These are phyloP conservation scores for Aphelenchoides fujianensis DNA, from an alignment of 1,140 invertebrate species.

Conservation along the genomic window DNA sequence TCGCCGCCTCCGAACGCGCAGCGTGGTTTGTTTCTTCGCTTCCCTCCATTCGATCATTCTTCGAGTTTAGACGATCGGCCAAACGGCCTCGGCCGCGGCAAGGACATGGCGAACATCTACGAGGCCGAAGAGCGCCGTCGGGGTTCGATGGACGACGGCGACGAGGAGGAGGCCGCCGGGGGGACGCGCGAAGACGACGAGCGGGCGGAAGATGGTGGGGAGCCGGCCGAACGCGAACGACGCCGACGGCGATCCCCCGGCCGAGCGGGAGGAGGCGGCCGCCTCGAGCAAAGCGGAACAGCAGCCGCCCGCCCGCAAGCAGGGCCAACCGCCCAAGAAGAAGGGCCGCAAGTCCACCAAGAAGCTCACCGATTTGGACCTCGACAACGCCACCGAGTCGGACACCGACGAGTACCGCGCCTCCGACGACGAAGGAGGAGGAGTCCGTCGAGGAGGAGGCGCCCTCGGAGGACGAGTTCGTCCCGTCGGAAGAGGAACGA, in stretches of 20 bases:
- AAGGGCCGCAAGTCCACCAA: constrained; percentile 36
- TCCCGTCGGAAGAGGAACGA: constrained; percentile 5
- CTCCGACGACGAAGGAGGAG: constrained; percentile 17
- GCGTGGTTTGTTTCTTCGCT: constrained; percentile 24
- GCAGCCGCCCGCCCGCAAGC: background rate
- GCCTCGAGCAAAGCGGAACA: too few species aligned
- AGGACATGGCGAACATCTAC: constrained; percentile 46
- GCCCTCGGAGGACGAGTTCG: constrained; percentile 12
- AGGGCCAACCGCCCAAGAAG: constrained; percentile 4
- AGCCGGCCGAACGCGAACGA: too few species aligned
- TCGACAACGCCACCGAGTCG: constrained; percentile 43
- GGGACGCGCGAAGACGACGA: constrained; percentile 15
- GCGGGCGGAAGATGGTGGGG: too few species aligned
- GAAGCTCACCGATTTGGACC: constrained; percentile 41
- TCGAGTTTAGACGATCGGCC: constrained; percentile 22
- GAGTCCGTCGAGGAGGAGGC: background rate
- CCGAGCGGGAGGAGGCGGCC: too few species aligned
- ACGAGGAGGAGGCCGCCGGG: background rate
- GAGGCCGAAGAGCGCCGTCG: constrained; percentile 37
- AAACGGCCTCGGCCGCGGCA: constrained; percentile 31
- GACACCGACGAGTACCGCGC: constrained; percentile 31
- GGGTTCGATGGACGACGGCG: background rate
- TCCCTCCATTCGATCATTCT: too few species aligned
- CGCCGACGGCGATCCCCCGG: too few species aligned
- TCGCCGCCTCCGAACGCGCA: constrained; percentile 19